Percentiles rank a stretch among this genome's conserved stretches.
Evolutionary conservation across 2,797 vertebrate species (phyloP).

Genomic region (Pachyuromys duprasi): DNA sequence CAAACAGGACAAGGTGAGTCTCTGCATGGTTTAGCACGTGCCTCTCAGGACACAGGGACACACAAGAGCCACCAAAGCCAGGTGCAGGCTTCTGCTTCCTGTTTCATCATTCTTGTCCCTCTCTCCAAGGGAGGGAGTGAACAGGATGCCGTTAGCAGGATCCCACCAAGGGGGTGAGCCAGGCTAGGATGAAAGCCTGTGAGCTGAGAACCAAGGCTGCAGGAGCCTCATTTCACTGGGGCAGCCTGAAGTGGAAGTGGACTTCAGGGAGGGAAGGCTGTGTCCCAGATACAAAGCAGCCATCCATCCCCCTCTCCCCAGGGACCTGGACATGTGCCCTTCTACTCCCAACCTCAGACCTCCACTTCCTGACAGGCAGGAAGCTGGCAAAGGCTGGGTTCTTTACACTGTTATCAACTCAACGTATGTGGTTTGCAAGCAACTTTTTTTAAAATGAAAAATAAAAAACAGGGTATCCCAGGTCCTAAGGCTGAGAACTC

Average conservation of each 20-base stretch:
- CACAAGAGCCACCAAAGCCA: neutral
- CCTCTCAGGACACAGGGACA: neutral
- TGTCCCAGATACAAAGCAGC: neutral
- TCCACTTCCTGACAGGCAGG: rapidly evolving
- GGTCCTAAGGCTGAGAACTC: neutral
- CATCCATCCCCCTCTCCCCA: rapidly evolving
- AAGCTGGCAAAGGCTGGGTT: neutral
- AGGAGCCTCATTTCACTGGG: too few relatives aligned
- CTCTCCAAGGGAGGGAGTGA: too few relatives aligned
- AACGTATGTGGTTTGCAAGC: neutral
- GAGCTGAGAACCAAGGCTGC: neutral
- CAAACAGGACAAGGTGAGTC: neutral
- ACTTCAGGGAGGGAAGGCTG: neutral
- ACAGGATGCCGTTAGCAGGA: neutral
- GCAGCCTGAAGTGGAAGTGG: neutral
- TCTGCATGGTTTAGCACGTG: neutral
- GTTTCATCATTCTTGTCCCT: neutral
- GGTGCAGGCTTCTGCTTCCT: neutral
- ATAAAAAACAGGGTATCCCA: neutral
- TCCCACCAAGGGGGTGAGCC: neutral
- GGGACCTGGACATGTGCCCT: neutral
- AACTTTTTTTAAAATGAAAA: neutral
- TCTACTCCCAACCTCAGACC: neutral
- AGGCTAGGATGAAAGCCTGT: neutral
- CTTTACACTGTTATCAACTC: neutral